phyloP scores from a whole-genome alignment of 2,888 invertebrate genomes.

The Apodemia mormo region DNA sequence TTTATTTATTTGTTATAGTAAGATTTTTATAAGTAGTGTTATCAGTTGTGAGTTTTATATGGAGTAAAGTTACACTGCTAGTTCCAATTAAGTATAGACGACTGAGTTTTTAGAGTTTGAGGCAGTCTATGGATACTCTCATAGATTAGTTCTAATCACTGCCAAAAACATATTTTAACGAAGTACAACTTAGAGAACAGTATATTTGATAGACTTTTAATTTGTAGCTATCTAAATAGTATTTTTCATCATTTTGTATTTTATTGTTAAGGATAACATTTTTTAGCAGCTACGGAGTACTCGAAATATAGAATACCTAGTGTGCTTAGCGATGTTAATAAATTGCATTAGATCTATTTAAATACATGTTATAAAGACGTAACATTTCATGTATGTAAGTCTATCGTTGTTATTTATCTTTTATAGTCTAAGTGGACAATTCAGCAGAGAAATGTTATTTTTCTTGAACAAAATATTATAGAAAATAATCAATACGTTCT shows the following conservation, averaged over 20 bases:
- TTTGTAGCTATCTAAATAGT: constrained; percentile 37
- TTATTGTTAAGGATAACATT: constrained; percentile 32
- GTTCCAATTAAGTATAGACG: constrained; percentile 2
- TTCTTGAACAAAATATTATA: constrained; percentile 58
- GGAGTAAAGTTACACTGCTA: constrained; percentile 12
- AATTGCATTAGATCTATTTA: constrained; percentile 32
- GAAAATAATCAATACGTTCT: constrained; percentile 52
- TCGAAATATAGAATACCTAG: constrained; percentile 39
- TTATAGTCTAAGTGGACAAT: constrained; percentile 58
- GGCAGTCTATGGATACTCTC: constrained; percentile 45
- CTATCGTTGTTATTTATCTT: constrained; percentile 58
- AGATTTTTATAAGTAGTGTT: constrained; percentile 48
- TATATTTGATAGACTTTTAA: constrained; percentile 39
- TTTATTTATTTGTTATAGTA: constrained; percentile 56
- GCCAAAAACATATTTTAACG: constrained; percentile 58
- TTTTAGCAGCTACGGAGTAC: constrained; percentile 42
- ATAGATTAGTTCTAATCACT: constrained; percentile 57
- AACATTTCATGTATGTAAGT: constrained; percentile 39
- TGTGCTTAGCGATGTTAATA: constrained; percentile 39
- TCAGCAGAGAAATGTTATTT: constrained; percentile 59
- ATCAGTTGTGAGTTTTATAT: constrained; percentile 37
- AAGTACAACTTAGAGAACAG: constrained; percentile 65
- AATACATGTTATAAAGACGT: constrained; percentile 54
- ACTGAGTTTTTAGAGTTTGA: constrained; percentile 30
- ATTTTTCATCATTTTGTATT: constrained; percentile 41